phyloP scores from a whole-genome alignment of 2,797 vertebrate species.

The Sciurus vulgaris region DNA sequence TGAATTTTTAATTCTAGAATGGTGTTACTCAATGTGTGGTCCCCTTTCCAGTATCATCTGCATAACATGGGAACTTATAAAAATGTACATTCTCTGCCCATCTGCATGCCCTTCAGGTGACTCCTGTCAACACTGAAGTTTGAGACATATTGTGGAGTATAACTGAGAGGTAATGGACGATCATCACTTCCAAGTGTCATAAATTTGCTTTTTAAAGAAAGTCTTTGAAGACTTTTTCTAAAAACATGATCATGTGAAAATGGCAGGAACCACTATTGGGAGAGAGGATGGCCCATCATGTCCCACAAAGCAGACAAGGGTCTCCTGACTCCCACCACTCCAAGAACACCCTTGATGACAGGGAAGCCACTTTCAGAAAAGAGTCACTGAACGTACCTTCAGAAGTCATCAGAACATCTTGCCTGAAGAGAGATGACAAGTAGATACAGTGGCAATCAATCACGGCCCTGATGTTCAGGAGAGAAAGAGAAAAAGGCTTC shows the following conservation, averaged over 20 bases:
- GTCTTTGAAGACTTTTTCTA: background rate
- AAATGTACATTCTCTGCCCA: background rate
- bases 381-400: background rate
- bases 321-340: background rate
- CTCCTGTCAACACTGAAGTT: background rate
- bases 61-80: background rate
- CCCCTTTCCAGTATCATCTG: background rate
- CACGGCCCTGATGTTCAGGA: background rate
- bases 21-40: background rate
- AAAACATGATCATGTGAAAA: background rate
- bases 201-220: background rate
- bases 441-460: background rate
- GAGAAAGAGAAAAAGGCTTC: background rate
- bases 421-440: background rate
- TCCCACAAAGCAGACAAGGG: background rate
- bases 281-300: background rate
- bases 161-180: background rate
- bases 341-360: background rate
- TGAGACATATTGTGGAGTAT: background rate
- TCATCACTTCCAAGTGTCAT: background rate
- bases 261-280: background rate
- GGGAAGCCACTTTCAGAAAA: background rate
- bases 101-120: background rate
- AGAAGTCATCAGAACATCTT: background rate
- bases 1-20: conserved; percentile 42